phyloP scores from a whole-genome alignment of 2,888 invertebrate genomes.

The Bibio marci region DNA sequence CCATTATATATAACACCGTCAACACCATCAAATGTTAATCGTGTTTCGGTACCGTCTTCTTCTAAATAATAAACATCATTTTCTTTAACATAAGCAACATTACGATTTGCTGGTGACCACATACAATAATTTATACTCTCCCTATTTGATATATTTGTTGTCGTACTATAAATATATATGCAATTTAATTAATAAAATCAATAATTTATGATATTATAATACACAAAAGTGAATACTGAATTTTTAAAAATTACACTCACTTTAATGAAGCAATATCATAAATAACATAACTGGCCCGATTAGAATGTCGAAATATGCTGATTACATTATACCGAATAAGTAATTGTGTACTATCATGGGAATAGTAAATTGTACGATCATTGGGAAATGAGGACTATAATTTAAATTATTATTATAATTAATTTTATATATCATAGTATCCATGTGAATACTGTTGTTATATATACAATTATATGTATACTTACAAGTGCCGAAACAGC shows the following conservation, averaged over 20 bases:
- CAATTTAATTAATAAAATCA: not conserved
- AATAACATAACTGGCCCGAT: constrained; percentile 41
- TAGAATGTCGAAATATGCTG: constrained; percentile 42
- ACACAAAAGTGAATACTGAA: too few species aligned
- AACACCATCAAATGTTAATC: constrained; percentile 43
- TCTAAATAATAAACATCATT: constrained; percentile 42
- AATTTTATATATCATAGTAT: too few species aligned
- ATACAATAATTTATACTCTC: constrained; percentile 41
- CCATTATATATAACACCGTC: constrained; percentile 59
- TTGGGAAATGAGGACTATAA: too few species aligned
- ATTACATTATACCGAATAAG: constrained; percentile 21
- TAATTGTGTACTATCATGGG: constrained; percentile 14
- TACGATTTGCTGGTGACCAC: constrained; percentile 32
- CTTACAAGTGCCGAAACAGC: too few species aligned
- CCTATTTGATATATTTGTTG: constrained; percentile 33
- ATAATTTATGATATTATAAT: constrained; percentile 3
- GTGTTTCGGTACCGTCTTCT: constrained; percentile 18
- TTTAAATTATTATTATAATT: too few species aligned
- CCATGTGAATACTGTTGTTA: too few species aligned
- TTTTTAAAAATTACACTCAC: constrained; percentile 15
- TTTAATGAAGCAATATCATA: constrained; percentile 39
- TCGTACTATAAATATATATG: constrained; percentile 23
- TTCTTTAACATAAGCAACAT: constrained; percentile 42
- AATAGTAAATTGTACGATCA: too few species aligned
- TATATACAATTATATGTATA: too few species aligned